phyloP scores from a whole-genome alignment of 1,140 invertebrate species.

The Anastrepha obliqua region DNA sequence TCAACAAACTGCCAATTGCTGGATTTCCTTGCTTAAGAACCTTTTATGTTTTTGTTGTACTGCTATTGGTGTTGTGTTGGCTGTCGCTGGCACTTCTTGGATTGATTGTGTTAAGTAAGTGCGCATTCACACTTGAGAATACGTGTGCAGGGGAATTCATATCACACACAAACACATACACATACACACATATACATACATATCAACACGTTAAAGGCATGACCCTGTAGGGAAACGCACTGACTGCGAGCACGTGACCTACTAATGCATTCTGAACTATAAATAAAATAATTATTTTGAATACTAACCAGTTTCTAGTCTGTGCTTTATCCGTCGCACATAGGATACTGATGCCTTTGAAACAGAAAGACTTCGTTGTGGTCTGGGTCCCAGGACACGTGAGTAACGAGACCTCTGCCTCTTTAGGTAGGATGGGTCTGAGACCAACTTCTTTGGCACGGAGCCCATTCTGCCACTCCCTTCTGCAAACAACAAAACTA shows the following conservation, averaged over 20 bases:
- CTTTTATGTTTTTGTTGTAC: slow-evolving; percentile 26
- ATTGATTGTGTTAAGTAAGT: slow-evolving; percentile 49
- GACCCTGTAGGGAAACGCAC: not conserved
- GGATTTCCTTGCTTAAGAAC: slow-evolving; percentile 31
- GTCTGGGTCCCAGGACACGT: too few relatives aligned
- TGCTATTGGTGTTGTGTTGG: not conserved
- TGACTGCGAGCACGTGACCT: not conserved
- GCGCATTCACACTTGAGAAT: slow-evolving; percentile 33
- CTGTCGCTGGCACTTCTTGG: slow-evolving; percentile 31
- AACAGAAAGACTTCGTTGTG: too few relatives aligned
- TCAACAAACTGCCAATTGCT: slow-evolving; percentile 52
- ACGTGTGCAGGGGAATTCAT: not conserved
- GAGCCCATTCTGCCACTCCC: too few relatives aligned
- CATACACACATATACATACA: too few relatives aligned
- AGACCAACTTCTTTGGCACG: too few relatives aligned
- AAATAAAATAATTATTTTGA: not conserved
- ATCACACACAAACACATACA: not conserved
- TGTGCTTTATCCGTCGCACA: too few relatives aligned
- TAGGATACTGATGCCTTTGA: too few relatives aligned
- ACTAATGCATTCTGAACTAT: not conserved
- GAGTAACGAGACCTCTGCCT: too few relatives aligned
- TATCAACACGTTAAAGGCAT: not conserved
- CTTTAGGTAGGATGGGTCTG: too few relatives aligned
- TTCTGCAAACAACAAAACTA: too few relatives aligned
- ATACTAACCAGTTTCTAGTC: too few relatives aligned